phyloP scores from a whole-genome alignment of 2,888 invertebrate genomes.

The Keiferia lycopersicella region DNA sequence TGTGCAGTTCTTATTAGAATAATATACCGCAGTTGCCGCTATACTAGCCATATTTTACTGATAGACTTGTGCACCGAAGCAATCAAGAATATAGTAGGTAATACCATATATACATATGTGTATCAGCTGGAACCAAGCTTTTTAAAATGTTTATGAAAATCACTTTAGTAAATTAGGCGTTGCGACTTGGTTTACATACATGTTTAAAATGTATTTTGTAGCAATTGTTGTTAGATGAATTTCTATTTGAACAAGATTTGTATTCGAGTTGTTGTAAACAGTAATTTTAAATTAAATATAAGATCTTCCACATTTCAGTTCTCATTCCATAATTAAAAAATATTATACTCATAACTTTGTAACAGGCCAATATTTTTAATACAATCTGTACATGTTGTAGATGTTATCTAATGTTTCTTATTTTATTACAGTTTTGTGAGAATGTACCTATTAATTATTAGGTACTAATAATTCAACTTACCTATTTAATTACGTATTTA shows the following conservation, averaged over 20 bases:
- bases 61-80: slow-evolving; percentile 17
- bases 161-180: slow-evolving; percentile 18
- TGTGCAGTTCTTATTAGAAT: slow-evolving; percentile 5
- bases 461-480: neutral
- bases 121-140: slow-evolving; percentile 15
- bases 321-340: neutral
- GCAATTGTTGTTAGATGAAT: slow-evolving; percentile 45
- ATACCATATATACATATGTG: neutral
- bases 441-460: neutral
- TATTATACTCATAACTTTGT: slow-evolving; percentile 38
- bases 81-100: slow-evolving; percentile 8
- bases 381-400: slow-evolving; percentile 29
- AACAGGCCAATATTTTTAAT: slow-evolving; percentile 54
- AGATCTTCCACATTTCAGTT: slow-evolving; percentile 53
- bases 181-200: slow-evolving; percentile 38
- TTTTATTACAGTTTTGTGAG: slow-evolving; percentile 29
- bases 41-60: slow-evolving; percentile 2
- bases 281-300: slow-evolving; percentile 30
- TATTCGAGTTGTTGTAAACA: slow-evolving; percentile 57
- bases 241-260: slow-evolving; percentile 59
- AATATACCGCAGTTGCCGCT: slow-evolving; percentile 6
- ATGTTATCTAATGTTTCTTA: slow-evolving; percentile 42
- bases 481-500: neutral
- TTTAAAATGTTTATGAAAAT: slow-evolving; percentile 25
- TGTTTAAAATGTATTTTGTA: slow-evolving; percentile 43